phyloP scores from a whole-genome alignment of 1,140 invertebrate genomes.

The Thereuonema tuberculata region DNA sequence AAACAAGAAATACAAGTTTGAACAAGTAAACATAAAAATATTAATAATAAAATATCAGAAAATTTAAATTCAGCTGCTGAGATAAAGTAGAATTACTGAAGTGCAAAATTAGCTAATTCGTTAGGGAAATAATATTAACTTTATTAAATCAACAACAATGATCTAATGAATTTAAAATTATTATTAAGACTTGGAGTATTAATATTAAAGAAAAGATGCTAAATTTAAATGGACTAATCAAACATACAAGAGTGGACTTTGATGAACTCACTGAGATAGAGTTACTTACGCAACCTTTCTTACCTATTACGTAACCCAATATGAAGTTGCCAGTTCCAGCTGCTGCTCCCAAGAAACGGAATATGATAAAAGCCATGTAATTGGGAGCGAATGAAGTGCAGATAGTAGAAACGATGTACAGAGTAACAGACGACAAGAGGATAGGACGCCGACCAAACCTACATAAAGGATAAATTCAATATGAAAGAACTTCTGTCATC shows the following conservation, averaged over 20 bases:
- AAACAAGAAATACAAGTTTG: not conserved
- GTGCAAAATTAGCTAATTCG: no score
- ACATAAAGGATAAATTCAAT: no score
- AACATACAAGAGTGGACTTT: no score
- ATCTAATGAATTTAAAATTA: not conserved
- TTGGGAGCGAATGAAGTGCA: not conserved
- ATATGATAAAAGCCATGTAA: slow-evolving; percentile 15
- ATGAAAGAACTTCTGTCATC: no score
- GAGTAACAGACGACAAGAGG: not conserved
- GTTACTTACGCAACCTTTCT: not conserved
- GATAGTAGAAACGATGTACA: not conserved
- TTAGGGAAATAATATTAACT: no score
- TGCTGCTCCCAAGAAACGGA: slow-evolving; percentile 18
- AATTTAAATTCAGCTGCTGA: no score
- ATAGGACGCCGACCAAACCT: slow-evolving; percentile 2
- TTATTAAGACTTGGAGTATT: not conserved
- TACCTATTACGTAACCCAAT: slow-evolving; percentile 18
- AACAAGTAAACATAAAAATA: not conserved
- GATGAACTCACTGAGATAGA: no score
- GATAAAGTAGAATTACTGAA: no score
- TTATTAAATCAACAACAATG: no score
- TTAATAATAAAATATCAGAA: not conserved
- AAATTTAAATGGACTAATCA: not conserved
- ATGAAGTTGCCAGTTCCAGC: slow-evolving; percentile 16
- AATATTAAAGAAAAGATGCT: not conserved